Evolutionary conservation across 2,113 vertebrate genomes (phyloP).

Genomic region (Alosa alosa): DNA sequence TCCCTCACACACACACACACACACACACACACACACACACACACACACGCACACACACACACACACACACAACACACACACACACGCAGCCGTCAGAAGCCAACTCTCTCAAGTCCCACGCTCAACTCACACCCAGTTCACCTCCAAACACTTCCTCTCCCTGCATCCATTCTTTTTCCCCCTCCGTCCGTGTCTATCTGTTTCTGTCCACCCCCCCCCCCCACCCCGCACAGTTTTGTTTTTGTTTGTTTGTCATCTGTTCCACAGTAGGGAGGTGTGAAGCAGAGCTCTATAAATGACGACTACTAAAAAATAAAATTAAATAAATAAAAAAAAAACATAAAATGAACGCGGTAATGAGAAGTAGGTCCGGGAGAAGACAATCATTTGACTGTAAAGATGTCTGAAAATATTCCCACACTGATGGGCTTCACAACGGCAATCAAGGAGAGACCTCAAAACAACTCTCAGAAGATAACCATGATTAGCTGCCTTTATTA

Average conservation of each 20-base stretch:
- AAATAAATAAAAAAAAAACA: background rate
- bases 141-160: background rate
- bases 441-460: background rate
- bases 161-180: background rate
- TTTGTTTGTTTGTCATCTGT: background rate
- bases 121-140: too few species aligned
- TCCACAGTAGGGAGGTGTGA: background rate
- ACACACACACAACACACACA: too few species aligned
- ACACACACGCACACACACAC: too few species aligned
- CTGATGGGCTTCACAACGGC: constrained; percentile 2
- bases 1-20: background rate
- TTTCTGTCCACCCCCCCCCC: background rate
- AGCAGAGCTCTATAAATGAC: background rate
- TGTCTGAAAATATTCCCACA: background rate
- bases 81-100: background rate
- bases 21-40: too few species aligned
- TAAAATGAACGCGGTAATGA: background rate
- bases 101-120: background rate
- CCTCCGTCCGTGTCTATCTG: background rate
- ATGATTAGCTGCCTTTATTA: background rate
- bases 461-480: background rate
- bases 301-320: background rate
- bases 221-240: background rate
- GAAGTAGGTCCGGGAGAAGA: background rate
- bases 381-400: constrained; percentile 6